A percentile compares a stretch with the other conserved stretches of the same genome.
Evolutionary conservation across 2,797 vertebrate species (phyloP).

Genomic region (Micrastur ruficollis): DNA sequence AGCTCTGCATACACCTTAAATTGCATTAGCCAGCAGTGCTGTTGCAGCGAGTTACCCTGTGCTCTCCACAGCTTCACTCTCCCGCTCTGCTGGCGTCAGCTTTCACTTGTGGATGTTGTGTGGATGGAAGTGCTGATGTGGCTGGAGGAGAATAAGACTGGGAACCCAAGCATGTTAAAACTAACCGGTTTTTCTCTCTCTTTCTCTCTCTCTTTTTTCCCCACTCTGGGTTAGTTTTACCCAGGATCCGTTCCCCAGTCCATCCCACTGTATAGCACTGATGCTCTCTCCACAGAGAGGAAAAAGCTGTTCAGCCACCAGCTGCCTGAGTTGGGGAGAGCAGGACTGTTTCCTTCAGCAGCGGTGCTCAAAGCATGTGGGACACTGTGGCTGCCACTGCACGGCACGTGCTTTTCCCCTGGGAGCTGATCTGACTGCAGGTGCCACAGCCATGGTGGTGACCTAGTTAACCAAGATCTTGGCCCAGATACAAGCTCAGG

Average conservation of each 20-base stretch:
- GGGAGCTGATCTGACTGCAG: background rate
- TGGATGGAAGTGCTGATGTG: background rate
- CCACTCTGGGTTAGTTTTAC: background rate
- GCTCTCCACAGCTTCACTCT: background rate
- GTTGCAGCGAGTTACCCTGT: background rate
- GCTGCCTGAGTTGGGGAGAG: background rate
- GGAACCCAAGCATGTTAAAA: background rate
- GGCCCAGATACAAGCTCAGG: background rate
- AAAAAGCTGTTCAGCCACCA: background rate
- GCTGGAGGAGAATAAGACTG: background rate
- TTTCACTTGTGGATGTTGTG: background rate
- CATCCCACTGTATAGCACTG: too few relatives aligned
- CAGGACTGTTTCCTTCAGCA: background rate
- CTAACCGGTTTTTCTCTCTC: accelerated
- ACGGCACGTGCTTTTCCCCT: background rate
- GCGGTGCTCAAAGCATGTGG: accelerated
- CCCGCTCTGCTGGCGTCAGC: accelerated
- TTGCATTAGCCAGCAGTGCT: background rate
- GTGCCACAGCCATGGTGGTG: background rate
- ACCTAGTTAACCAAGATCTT: background rate
- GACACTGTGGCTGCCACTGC: background rate
- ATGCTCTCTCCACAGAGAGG: background rate
- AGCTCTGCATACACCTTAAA: background rate
- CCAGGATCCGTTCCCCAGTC: background rate
- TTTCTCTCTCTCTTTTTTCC: accelerated